A percentile compares a stretch with the other conserved stretches of the same genome.
Conservation (phyloP, 2,797 vertebrate genomes). For the Antennarius maculatus region DNA sequence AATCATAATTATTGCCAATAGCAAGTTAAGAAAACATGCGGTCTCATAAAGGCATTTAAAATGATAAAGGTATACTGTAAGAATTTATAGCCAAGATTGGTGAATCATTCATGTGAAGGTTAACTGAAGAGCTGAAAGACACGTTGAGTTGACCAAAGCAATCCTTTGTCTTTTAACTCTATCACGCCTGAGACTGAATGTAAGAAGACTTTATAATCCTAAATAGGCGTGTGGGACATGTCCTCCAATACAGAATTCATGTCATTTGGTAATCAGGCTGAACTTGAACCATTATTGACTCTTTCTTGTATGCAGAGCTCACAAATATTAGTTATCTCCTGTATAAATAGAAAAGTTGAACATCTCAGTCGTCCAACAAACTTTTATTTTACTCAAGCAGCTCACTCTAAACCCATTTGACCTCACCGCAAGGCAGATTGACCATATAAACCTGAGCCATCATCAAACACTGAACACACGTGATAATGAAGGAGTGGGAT, state of each 20-base stretch:
- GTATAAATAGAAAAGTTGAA: constrained; percentile 60
- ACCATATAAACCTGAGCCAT: constrained; percentile 49
- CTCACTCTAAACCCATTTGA: constrained; percentile 52
- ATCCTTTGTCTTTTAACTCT: constrained; percentile 26
- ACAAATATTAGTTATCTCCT: constrained; percentile 53
- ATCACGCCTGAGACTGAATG: constrained; percentile 7
- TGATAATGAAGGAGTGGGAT: constrained; percentile 37
- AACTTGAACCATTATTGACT: constrained; percentile 32
- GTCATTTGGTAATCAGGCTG: constrained; percentile 47
- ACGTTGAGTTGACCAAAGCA: constrained; percentile 8
- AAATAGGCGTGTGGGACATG: constrained; percentile 19
- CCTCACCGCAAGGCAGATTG: constrained; percentile 40
- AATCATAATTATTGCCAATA: constrained; percentile 51
- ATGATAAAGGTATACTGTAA: constrained; percentile 35
- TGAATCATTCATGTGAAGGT: constrained; percentile 28
- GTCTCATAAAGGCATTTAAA: constrained; percentile 30
- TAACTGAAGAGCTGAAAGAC: constrained; percentile 26
- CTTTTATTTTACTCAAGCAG: constrained; percentile 54
- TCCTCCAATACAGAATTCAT: constrained; percentile 34
- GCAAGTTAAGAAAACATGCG: constrained; percentile 51
- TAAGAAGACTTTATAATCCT: constrained; percentile 25
- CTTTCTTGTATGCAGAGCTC: constrained; percentile 43
- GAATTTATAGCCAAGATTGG: constrained; percentile 4
- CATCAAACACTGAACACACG: constrained; percentile 56
- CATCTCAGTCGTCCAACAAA: constrained; percentile 61